These are phyloP conservation scores for Psittacara wagleri DNA, from an alignment of 2,113 vertebrate genomes.

Conservation along the genomic window DNA sequence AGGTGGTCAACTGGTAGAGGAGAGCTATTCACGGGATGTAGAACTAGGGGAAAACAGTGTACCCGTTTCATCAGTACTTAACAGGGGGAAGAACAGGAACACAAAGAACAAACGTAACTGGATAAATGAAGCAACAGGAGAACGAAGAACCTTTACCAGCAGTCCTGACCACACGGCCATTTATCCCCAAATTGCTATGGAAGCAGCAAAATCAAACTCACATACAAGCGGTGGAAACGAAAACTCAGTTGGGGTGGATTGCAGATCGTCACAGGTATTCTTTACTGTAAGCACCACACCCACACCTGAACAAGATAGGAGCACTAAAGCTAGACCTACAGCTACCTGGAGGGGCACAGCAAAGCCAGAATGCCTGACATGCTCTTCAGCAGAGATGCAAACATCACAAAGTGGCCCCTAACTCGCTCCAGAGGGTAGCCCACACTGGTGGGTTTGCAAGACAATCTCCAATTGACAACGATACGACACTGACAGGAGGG, in stretches of 20 bases:
- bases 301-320: background rate
- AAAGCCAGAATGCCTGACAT: background rate
- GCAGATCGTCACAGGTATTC: background rate
- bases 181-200: background rate
- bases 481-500: fast-evolving
- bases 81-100: background rate
- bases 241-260: background rate
- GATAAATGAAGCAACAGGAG: background rate
- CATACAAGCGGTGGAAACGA: background rate
- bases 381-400: background rate
- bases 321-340: background rate
- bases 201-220: background rate
- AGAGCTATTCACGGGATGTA: background rate
- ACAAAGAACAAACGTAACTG: background rate
- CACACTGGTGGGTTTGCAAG: background rate
- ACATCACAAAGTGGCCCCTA: fast-evolving
- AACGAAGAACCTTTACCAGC: background rate
- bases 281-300: background rate
- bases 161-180: background rate
- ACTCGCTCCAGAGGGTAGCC: fast-evolving
- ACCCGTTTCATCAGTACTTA: background rate
- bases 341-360: background rate
- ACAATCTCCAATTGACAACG: background rate
- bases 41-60: background rate
- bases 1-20: background rate